phyloP scores from a whole-genome alignment of 2,888 invertebrate genomes.

The Drosophila phalerata region DNA sequence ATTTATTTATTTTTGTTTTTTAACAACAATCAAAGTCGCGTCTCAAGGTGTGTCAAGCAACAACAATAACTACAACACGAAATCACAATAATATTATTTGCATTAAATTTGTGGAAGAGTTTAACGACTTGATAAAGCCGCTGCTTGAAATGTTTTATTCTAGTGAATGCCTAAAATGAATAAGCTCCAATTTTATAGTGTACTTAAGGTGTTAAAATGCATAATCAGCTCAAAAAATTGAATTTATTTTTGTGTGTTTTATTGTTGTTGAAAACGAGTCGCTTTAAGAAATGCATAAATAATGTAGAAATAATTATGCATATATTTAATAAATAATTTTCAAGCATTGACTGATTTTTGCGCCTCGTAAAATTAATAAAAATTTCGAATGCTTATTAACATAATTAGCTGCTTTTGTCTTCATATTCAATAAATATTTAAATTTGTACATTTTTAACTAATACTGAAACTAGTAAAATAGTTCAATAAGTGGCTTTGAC shows the following conservation, averaged over 20 bases:
- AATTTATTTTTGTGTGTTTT: conserved; percentile 15
- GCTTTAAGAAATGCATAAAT: conserved; percentile 33
- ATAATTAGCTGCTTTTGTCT: conserved; percentile 74
- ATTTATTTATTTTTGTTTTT: background rate
- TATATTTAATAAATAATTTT: conserved; percentile 44
- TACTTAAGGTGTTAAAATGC: conserved; percentile 61
- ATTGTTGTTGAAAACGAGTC: conserved; percentile 32
- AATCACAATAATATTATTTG: conserved; percentile 2
- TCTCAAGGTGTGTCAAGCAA: conserved; percentile 39
- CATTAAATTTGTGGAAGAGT: conserved; percentile 7
- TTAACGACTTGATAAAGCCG: conserved; percentile 18
- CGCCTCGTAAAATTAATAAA: conserved; percentile 77
- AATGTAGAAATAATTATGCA: conserved; percentile 46
- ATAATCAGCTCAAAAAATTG: conserved; percentile 62
- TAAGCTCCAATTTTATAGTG: conserved; percentile 16
- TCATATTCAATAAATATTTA: conserved; percentile 8
- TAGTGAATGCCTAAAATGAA: conserved; percentile 21
- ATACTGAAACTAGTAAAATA: conserved; percentile 20
- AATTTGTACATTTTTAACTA: background rate
- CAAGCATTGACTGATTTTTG: conserved; percentile 57
- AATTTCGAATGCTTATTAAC: conserved; percentile 72
- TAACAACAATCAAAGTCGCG: conserved; percentile 26
- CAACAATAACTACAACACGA: conserved; percentile 2
- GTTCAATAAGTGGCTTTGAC: conserved; percentile 5
- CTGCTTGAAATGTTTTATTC: conserved; percentile 15